Evolutionary conservation across 2,113 vertebrate species (phyloP), one percentile per base, ranked within the genome.

Genomic region (Misgurnus mizolepis): DNA sequence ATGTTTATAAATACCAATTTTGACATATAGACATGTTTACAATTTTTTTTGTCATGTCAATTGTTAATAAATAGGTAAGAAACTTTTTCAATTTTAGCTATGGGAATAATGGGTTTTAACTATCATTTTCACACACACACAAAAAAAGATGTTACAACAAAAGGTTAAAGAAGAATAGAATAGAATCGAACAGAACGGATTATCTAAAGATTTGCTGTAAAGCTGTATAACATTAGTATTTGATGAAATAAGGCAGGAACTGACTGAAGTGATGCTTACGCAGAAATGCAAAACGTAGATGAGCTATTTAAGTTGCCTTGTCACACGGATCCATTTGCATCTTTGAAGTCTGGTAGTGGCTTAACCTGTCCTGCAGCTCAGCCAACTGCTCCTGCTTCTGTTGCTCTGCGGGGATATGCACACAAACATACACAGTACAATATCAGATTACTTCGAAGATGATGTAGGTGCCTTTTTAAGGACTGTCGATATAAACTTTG

Each of bases 301-400:
- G 45, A 41, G 66, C 15, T 60, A 67, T 49, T 84, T 69, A 75
- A 18, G 55, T 45, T 71, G 70, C 43, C 15, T 81, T 66, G 40
- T 74, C 67, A 15, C 14, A 27, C 17, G 45, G 14, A 50, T 69
- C 45, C 34, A 58, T 17, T 45, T 15, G 40, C 53, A 62, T 47
- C 11, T 76, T 47, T 73, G 17, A 60, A 12, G 39, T 22, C 27
- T 81, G 50, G 27, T 40, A 3, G 47, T 83, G 67, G 11, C 82
- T 85, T 1, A 90, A 60, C 66, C 89, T 81, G 40, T 89, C 83
- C 6, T 79, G 15, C 4, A 92, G 85, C 27, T 61, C 43, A 39
- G 61, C 39, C 65, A 92, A 76, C 80, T 90, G 88, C 77, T 84
- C 77, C 81, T 88, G 45, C 83, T 91, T 93, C 53, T 87, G 70